phyloP scores from a whole-genome alignment of 2,888 invertebrate species.

The Operophtera brumata region DNA sequence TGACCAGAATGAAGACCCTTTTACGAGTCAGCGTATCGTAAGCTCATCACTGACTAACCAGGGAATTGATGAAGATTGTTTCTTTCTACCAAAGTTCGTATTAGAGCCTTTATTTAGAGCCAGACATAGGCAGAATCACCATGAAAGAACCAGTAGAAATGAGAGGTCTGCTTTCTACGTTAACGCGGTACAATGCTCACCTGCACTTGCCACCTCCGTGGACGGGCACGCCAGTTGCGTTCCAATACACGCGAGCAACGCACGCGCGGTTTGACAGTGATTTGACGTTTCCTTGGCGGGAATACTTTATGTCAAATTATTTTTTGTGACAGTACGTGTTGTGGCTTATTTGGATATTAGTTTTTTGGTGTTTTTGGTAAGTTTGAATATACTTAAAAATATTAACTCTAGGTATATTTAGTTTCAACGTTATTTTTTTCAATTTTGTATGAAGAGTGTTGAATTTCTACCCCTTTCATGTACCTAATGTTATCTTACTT shows the following conservation, averaged over 20 bases:
- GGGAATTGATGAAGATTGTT: no score
- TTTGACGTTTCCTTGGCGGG: slow-evolving; percentile 63
- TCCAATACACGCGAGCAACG: slow-evolving; percentile 32
- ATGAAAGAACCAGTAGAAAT: background rate
- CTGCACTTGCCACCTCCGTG: slow-evolving; percentile 18
- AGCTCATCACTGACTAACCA: no score
- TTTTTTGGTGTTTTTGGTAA: slow-evolving; percentile 38
- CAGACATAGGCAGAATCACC: no score
- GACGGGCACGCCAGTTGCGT: slow-evolving; percentile 39
- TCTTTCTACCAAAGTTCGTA: no score
- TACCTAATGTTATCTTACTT: no score
- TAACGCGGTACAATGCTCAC: slow-evolving; percentile 24
- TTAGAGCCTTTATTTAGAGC: no score
- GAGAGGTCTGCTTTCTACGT: slow-evolving; percentile 1
- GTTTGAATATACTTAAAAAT: slow-evolving; percentile 5
- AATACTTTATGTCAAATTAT: slow-evolving; percentile 59
- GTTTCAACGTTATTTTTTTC: no score
- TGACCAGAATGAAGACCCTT: no score
- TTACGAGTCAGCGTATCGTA: no score
- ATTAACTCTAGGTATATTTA: no score
- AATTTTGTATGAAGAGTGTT: no score
- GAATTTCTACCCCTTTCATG: no score
- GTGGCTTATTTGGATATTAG: slow-evolving; percentile 39
- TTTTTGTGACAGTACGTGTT: slow-evolving; percentile 30
- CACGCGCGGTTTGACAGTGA: slow-evolving; percentile 38